Evolutionary conservation across 2,113 vertebrate species (phyloP).

Genomic region (Amphiprion ocellaris): DNA sequence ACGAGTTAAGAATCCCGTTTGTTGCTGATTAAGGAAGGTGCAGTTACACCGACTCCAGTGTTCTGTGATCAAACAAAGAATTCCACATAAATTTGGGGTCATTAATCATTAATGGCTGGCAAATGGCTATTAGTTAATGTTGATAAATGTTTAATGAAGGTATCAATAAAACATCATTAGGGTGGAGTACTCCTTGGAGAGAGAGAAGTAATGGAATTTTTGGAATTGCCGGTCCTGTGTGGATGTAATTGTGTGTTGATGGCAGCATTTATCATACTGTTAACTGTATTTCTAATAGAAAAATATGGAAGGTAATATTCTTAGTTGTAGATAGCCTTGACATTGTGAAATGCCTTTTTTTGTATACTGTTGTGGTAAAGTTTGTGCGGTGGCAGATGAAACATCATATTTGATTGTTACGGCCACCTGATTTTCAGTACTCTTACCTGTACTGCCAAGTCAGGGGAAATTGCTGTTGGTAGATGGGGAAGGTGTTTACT

Average conservation of each 20-base stretch:
- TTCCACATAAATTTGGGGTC: constrained; percentile 49
- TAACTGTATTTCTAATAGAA: background rate
- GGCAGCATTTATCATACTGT: background rate
- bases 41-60: constrained; percentile 15
- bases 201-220: constrained; percentile 42
- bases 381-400: constrained; percentile 23
- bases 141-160: constrained; percentile 70
- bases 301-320: no score
- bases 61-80: constrained; percentile 50
- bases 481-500: constrained; percentile 14
- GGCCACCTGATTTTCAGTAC: constrained; percentile 12
- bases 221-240: constrained; percentile 2
- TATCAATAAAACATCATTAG: constrained; percentile 75
- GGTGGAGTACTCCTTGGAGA: constrained; percentile 40
- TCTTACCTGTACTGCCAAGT: constrained; percentile 15
- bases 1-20: constrained; percentile 11
- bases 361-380: background rate
- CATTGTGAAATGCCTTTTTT: no score
- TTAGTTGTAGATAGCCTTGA: no score
- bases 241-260: constrained; percentile 6
- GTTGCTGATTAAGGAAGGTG: constrained; percentile 14
- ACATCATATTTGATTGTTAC: constrained; percentile 21
- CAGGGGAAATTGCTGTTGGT: constrained; percentile 6
- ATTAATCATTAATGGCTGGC: constrained; percentile 67
- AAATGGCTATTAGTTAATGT: constrained; percentile 70